Evolutionary conservation across 2,888 invertebrate genomes (phyloP).

Genomic region (Trichogramma evanescens): DNA sequence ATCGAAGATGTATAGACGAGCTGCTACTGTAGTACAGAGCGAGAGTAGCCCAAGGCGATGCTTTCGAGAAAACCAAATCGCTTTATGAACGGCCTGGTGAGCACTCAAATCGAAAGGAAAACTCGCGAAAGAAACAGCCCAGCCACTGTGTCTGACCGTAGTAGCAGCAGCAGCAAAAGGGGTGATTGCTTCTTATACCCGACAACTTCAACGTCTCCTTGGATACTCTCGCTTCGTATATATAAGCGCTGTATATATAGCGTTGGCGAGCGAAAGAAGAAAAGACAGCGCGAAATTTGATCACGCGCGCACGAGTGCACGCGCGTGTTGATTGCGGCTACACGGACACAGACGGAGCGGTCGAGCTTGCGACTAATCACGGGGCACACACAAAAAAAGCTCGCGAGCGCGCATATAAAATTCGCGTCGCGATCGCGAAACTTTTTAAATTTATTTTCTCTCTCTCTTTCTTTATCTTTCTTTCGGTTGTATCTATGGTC

Average conservation of each 20-base stretch:
- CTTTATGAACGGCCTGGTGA: constrained; percentile 39
- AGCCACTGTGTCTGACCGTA: neutral
- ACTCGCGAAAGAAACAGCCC: too few relatives aligned
- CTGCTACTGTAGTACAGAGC: too few relatives aligned
- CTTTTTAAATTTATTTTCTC: too few relatives aligned
- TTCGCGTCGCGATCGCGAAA: neutral
- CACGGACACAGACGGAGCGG: neutral
- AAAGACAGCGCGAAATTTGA: too few relatives aligned
- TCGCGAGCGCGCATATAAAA: neutral
- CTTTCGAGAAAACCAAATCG: constrained; percentile 28
- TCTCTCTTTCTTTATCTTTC: too few relatives aligned
- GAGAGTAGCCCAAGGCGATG: too few relatives aligned
- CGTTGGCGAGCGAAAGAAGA: too few relatives aligned
- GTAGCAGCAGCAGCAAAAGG: neutral
- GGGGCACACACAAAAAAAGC: neutral
- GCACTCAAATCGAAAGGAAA: constrained; percentile 15
- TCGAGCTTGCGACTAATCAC: neutral
- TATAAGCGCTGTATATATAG: neutral
- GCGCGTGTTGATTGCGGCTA: neutral
- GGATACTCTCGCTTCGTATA: neutral
- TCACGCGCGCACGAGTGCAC: neutral
- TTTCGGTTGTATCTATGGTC: too few relatives aligned
- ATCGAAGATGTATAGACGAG: too few relatives aligned
- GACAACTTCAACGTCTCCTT: neutral
- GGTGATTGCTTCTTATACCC: neutral